phyloP scores from a whole-genome alignment of 2,113 vertebrate genomes.

The Gyps fulvus region DNA sequence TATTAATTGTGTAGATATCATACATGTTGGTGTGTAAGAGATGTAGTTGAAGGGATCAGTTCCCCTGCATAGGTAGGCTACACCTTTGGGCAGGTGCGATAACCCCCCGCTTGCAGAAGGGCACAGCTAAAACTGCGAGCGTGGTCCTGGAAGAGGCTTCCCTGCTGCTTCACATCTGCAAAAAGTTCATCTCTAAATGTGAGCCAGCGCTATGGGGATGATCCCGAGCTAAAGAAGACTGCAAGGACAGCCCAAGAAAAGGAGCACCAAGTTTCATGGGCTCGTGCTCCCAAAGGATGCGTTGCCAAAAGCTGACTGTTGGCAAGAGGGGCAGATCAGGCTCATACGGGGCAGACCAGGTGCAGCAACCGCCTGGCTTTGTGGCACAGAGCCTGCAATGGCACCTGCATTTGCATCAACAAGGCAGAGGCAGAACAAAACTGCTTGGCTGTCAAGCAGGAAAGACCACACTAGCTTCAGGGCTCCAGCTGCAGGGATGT shows the following conservation, averaged over 20 bases:
- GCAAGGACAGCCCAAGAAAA: not conserved
- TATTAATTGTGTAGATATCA: not conserved
- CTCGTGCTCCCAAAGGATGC: rapidly evolving
- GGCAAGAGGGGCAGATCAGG: not conserved
- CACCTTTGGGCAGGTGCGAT: not conserved
- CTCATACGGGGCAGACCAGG: not conserved
- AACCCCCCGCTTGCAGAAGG: not conserved
- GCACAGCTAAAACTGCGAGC: not conserved
- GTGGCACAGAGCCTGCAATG: rapidly evolving
- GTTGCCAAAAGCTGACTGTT: not conserved
- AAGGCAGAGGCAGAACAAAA: not conserved
- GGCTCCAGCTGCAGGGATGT: not conserved
- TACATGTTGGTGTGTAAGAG: not conserved
- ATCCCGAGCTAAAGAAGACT: not conserved
- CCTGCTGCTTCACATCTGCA: not conserved
- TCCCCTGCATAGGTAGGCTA: not conserved
- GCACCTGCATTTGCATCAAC: not conserved
- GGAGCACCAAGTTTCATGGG: rapidly evolving
- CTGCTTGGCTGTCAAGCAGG: not conserved
- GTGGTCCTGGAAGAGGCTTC: not conserved
- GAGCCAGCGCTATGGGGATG: rapidly evolving
- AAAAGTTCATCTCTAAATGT: not conserved
- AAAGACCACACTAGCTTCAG: rapidly evolving
- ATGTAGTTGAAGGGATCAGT: not conserved
- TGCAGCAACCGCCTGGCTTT: not conserved